Base-by-base conservation (phyloP, 37 sponge, comb jelly and placozoan species). In the Geodia barretti region DNA sequence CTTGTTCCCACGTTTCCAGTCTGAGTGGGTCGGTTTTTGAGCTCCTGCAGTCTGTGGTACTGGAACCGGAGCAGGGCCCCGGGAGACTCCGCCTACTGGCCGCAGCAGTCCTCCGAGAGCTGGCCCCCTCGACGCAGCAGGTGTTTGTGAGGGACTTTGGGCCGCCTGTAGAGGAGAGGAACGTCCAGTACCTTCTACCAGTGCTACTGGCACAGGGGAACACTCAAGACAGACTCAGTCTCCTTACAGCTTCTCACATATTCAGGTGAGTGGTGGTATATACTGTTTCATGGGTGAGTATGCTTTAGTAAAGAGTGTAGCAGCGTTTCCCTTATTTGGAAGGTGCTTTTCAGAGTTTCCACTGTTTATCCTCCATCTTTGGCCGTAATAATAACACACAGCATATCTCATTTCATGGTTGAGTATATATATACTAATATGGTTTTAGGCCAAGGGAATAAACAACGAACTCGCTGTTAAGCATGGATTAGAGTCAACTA, bases 21-120 rank as follows among this genome's bases (percentile, higher is more conserved):
- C 41, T 83, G 0, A 40, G 64, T 23, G 28, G 77, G 29, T 39
- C 60, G 29, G 41, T 85, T 1, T 80, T 64, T 54, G 37, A 43
- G 24, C 73, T 78, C 25, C 79, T 93, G 73, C 60, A 61, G 21
- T 70, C 60, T 32, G 68, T 89, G 32, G 78, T 89, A 41, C 62
- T 89, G 26, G 93, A 93, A 36, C 93, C 93, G 21, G 93, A 93
- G 40, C 89, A 93, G 68, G 93, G 93, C 19, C 39, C 86, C 1
- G 7, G 79, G 24, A 62, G 64, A 5, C 35, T 85, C 19, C 47
- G 89, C 25, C 70, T 93, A 2, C 34, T 93, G 47, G 85, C 86
- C 21, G 70, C 76, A 28, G 74, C 76, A 58, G 77, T 93, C 20
- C 75, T 93, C 38, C 47, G 79, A 17, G 93, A 93, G 64, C 68